A percentile compares a stretch with the other conserved stretches of the same genome.
Evolutionary conservation across 1,140 invertebrate genomes (phyloP).

Genomic region (Bombus polaris): DNA sequence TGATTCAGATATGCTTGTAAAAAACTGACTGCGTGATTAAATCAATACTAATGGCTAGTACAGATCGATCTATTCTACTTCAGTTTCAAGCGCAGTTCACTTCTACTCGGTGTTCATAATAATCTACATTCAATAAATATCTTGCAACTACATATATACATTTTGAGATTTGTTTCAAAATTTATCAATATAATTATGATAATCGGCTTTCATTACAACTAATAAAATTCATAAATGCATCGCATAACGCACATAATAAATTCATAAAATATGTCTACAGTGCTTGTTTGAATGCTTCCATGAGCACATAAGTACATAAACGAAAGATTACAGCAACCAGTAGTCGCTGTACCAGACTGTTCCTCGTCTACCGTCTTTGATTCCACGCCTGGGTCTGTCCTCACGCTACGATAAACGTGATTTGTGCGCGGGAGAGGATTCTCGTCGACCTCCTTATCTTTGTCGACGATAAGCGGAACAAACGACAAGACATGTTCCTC

Average conservation of each 20-base stretch:
- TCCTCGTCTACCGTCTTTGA: slow-evolving; percentile 2
- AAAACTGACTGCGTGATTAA: not conserved
- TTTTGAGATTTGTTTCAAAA: no score
- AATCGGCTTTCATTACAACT: no score
- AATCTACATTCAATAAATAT: no score
- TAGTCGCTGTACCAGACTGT: not conserved
- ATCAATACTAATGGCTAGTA: no score
- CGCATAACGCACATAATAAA: no score
- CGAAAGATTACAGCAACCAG: not conserved
- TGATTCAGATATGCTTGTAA: not conserved
- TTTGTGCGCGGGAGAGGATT: slow-evolving; percentile 17
- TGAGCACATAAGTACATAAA: not conserved
- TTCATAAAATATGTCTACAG: no score
- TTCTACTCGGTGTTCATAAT: not conserved
- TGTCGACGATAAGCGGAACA: slow-evolving; percentile 19
- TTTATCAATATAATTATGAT: no score
- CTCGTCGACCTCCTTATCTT: slow-evolving; percentile 16
- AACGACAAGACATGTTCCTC: not conserved
- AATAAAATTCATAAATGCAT: no score
- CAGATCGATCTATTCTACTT: not conserved
- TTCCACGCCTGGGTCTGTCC: slow-evolving; percentile 1
- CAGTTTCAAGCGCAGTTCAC: not conserved
- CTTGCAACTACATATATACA: no score
- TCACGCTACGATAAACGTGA: slow-evolving; percentile 39
- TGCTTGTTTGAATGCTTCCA: no score